Conservation (phyloP, 2,888 invertebrate genomes). For the Tortricodes alternella region DNA sequence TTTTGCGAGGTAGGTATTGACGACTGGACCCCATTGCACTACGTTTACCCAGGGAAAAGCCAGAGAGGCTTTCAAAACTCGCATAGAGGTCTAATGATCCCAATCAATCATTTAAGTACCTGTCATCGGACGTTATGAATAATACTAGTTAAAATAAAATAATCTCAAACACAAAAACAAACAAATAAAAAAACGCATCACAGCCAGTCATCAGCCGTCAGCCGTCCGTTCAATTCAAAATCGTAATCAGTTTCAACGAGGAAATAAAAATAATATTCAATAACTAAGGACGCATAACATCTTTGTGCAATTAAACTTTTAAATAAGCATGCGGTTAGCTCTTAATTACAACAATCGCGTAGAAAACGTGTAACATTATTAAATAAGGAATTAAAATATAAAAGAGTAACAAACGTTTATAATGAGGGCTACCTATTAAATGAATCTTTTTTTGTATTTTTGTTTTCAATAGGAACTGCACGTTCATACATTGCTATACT, state of each 20-base stretch:
- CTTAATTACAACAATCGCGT: slow-evolving; percentile 42
- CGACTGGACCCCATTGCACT: too few species aligned
- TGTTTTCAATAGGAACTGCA: slow-evolving; percentile 62
- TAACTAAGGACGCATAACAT: slow-evolving; percentile 4
- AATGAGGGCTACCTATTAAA: slow-evolving; percentile 39
- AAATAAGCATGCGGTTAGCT: slow-evolving; percentile 39
- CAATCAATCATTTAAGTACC: slow-evolving; percentile 6
- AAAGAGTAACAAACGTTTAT: slow-evolving; percentile 37
- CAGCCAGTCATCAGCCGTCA: slow-evolving; percentile 12
- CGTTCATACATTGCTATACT: slow-evolving; percentile 50
- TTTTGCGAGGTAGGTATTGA: too few species aligned
- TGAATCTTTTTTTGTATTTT: slow-evolving; percentile 46
- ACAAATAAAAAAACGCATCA: slow-evolving; percentile 19
- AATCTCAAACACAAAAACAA: slow-evolving; percentile 27
- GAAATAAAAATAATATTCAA: background rate
- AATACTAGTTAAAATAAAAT: slow-evolving; percentile 30
- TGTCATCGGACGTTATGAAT: slow-evolving; percentile 18
- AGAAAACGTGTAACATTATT: slow-evolving; percentile 40
- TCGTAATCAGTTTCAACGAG: slow-evolving; percentile 2
- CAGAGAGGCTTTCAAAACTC: background rate
- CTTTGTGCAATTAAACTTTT: slow-evolving; percentile 30
- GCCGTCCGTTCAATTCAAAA: slow-evolving; percentile 1
- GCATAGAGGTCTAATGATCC: slow-evolving; percentile 5
- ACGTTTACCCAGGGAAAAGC: background rate
- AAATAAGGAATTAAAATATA: slow-evolving; percentile 36